Evolutionary conservation across 2,888 invertebrate species (phyloP).

Genomic region (Aphrophora alni): DNA sequence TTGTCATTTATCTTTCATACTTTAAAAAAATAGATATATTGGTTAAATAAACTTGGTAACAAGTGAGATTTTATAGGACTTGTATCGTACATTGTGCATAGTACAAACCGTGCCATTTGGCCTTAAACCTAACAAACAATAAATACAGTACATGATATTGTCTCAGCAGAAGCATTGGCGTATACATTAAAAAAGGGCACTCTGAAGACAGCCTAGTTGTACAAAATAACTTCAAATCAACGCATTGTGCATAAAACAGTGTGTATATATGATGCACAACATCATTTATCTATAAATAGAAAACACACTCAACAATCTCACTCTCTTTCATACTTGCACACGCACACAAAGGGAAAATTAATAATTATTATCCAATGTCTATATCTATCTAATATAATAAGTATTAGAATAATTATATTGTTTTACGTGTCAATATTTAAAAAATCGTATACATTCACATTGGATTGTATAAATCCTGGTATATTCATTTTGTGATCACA

Average conservation of each 20-base stretch:
- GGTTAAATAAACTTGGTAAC: not conserved
- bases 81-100: not conserved
- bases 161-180: slow-evolving; percentile 17
- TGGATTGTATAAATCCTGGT: slow-evolving; percentile 55
- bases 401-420: slow-evolving; percentile 50
- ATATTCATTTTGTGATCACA: slow-evolving; percentile 49
- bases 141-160: slow-evolving; percentile 9
- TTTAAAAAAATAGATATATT: not conserved
- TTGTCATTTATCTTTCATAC: not conserved
- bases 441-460: slow-evolving; percentile 62
- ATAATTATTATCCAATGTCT: slow-evolving; percentile 39
- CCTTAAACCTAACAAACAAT: not conserved
- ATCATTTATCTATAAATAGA: not conserved
- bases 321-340: slow-evolving; percentile 28
- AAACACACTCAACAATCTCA: slow-evolving; percentile 13
- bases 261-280: not conserved
- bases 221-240: not conserved
- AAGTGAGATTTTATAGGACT: not conserved
- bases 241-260: not conserved
- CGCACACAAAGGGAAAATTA: slow-evolving; percentile 39
- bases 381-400: slow-evolving; percentile 47
- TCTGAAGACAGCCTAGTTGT: slow-evolving; percentile 35
- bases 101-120: not conserved
- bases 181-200: slow-evolving; percentile 24
- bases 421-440: slow-evolving; percentile 54